Conservation (phyloP, 2,113 vertebrate genomes). For the Sceloporus undulatus region DNA sequence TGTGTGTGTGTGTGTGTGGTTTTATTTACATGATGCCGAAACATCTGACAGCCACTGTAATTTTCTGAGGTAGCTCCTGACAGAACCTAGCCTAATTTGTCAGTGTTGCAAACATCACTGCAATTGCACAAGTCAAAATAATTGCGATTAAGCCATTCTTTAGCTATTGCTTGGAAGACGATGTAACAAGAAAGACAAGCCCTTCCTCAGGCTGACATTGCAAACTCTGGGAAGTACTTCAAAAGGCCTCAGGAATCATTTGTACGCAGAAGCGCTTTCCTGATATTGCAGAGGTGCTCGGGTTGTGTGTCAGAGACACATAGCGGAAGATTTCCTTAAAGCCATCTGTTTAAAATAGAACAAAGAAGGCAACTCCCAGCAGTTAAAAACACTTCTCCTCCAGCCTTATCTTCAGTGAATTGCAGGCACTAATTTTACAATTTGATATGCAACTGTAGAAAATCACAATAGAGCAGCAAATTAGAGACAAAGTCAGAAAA, state of each 20-base stretch:
- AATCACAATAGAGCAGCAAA: background rate
- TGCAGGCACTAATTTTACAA: background rate
- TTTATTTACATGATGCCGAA: slow-evolving; percentile 62
- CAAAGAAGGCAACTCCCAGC: background rate
- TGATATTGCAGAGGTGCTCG: slow-evolving; percentile 13
- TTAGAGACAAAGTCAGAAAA: background rate
- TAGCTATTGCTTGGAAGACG: slow-evolving; percentile 53
- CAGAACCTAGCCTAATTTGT: slow-evolving; percentile 74
- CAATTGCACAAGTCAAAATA: slow-evolving; percentile 72
- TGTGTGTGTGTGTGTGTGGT: slow-evolving; percentile 1
- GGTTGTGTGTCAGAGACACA: slow-evolving; percentile 6
- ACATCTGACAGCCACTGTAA: slow-evolving; percentile 69
- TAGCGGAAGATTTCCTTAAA: background rate
- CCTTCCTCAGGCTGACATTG: slow-evolving; percentile 56
- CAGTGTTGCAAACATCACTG: slow-evolving; percentile 70
- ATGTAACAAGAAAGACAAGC: slow-evolving; percentile 61
- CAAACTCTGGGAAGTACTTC: slow-evolving; percentile 56
- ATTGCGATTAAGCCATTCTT: slow-evolving; percentile 66
- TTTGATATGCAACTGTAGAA: background rate
- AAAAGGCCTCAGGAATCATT: slow-evolving; percentile 28
- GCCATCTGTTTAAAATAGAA: background rate
- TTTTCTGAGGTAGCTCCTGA: slow-evolving; percentile 70
- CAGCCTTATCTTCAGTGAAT: background rate
- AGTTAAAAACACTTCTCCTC: background rate
- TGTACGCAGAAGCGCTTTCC: slow-evolving; percentile 3